Evolutionary conservation across 2,888 invertebrate species (phyloP), one percentile per base, ranked within the genome.

Genomic region (Chrysolina haemoptera): DNA sequence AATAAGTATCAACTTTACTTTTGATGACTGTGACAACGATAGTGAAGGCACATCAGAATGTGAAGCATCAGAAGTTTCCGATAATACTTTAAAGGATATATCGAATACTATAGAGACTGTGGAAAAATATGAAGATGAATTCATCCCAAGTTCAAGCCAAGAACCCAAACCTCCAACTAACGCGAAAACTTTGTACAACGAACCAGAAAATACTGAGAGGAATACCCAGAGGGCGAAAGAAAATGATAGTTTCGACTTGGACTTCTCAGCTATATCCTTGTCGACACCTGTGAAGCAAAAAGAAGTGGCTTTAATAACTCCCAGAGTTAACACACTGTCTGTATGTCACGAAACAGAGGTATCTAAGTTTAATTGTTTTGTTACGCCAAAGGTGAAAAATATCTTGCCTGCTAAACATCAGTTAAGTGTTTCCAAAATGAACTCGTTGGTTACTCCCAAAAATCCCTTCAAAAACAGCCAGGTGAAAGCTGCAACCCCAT

Each of bases 241-340:
- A 18, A 68, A 80, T 67, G 81, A 82, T 68, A 82, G 82, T 72
- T 82, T 82, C 63, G 80, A 79, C 63, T 68, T 80, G 41, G 74
- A 79, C 70, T 80, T 81, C 53, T 74, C 78, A 18, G 68, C 71
- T n/a, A 50, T 79, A 59, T 73, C 78, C 50, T 14, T 80, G 12
- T 41, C 68, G 10, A 79, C 79, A 9, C 81, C 80, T 40, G 71
- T 68, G 4, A 79, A 76, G 41, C 46, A 76, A 48, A 65, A 27
- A 41, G 63, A 68, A 10, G 11, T 35, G 40, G 4, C 62, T 40
- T 40, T 16, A 16, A 53, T 46, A 41, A 71, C 69, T n/a, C 73
- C 74, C 6, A 69, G 50, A 53, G 16, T 64, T 16, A 18, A 59
- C 35, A 59, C 48, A 14, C n/a, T 48, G 3, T 14, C 53, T 18